These are phyloP conservation scores for Siniperca undulata DNA, from an alignment of 2,797 vertebrate genomes.

Conservation along the genomic window DNA sequence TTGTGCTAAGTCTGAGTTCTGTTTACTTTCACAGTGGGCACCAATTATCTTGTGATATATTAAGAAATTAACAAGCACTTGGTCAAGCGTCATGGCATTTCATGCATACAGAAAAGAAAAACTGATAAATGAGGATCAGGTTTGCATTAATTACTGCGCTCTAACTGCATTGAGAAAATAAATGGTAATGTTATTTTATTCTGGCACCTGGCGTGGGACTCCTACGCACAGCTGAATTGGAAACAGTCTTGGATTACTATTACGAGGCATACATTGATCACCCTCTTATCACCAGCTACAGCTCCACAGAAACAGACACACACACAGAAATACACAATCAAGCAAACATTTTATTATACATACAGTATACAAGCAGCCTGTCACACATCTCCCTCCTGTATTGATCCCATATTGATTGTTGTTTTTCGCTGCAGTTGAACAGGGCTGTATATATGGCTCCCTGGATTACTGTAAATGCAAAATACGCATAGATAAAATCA, in stretches of 20 bases:
- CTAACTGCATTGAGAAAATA: constrained; percentile 52
- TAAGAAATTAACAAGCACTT: constrained; percentile 64
- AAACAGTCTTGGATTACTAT: constrained; percentile 48
- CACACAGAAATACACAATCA: constrained; percentile 27
- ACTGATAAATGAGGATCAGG: constrained; percentile 58
- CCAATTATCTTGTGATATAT: constrained; percentile 63
- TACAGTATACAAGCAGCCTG: constrained; percentile 13
- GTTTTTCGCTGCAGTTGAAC: constrained; percentile 31
- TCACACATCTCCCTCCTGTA: constrained; percentile 22
- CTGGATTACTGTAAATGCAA: constrained; percentile 18
- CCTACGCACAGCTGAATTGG: constrained; percentile 51
- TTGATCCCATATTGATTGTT: constrained; percentile 49
- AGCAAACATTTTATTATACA: constrained; percentile 22
- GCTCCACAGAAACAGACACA: constrained; percentile 30
- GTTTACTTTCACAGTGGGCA: constrained; percentile 50
- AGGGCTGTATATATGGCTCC: constrained; percentile 4
- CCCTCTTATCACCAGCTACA: constrained; percentile 52
- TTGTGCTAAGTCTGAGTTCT: constrained; percentile 20
- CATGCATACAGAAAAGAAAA: constrained; percentile 38
- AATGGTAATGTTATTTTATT: constrained; percentile 66
- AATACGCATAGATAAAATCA: constrained; percentile 16
- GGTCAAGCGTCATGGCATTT: constrained; percentile 46
- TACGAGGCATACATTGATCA: constrained; percentile 46
- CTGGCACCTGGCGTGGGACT: constrained; percentile 51
- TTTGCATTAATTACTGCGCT: constrained; percentile 63